These are phyloP conservation scores for Calameuta pallipes DNA, from an alignment of 2,888 invertebrate species.

Conservation along the genomic window DNA sequence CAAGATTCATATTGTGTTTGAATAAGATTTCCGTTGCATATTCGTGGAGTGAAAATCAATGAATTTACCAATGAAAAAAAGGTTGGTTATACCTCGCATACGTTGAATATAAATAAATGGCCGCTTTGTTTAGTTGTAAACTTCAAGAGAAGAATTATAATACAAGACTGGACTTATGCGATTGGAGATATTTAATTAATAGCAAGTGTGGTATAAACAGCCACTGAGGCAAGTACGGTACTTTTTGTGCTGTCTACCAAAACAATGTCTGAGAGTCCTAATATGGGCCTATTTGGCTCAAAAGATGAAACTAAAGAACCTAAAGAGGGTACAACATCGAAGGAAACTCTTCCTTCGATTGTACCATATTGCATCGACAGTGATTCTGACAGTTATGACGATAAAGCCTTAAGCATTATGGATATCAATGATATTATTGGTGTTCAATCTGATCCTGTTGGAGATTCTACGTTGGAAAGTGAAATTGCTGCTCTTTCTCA, in stretches of 20 bases:
- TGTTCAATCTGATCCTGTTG: slow-evolving; percentile 44
- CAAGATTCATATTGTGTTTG: not conserved
- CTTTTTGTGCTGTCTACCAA: slow-evolving; percentile 21
- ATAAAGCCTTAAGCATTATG: slow-evolving; percentile 55
- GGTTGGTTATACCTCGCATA: slow-evolving; percentile 33
- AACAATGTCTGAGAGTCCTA: slow-evolving; percentile 53
- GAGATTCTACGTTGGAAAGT: slow-evolving; percentile 57
- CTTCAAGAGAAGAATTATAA: not conserved
- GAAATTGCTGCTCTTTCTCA: slow-evolving; percentile 59
- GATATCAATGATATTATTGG: slow-evolving; percentile 57
- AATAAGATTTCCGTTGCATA: not conserved
- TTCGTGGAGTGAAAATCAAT: slow-evolving; percentile 23
- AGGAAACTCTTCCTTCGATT: slow-evolving; percentile 40
- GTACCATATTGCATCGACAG: slow-evolving; percentile 51
- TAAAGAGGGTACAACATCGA: slow-evolving; percentile 28
- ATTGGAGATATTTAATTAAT: not conserved
- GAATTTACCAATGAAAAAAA: slow-evolving; percentile 34
- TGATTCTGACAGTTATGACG: slow-evolving; percentile 52
- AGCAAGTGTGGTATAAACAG: not conserved
- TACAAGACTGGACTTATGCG: not conserved
- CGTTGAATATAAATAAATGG: slow-evolving; percentile 16
- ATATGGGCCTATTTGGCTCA: slow-evolving; percentile 58
- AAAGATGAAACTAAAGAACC: slow-evolving; percentile 44
- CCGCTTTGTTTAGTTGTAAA: not conserved
- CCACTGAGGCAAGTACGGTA: not conserved